Conservation (phyloP, 1,140 invertebrate species). For the Drosophila murphyi region DNA sequence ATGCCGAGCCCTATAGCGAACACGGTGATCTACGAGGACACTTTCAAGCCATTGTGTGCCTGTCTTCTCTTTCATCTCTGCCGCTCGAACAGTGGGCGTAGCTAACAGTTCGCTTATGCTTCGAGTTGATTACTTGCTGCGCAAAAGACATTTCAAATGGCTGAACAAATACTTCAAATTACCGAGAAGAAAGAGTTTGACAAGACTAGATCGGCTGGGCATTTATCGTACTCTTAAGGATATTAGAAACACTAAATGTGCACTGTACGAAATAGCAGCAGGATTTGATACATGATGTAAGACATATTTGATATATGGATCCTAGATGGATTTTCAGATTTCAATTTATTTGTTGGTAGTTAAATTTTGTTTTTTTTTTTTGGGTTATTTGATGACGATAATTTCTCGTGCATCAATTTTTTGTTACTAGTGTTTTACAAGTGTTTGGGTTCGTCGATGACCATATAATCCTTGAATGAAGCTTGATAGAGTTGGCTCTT, state of each 20-base stretch:
- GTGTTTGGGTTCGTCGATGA: too few relatives aligned
- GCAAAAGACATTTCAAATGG: slow-evolving; percentile 33
- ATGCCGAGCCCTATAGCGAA: neutral
- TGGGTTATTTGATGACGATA: too few relatives aligned
- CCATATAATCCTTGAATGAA: too few relatives aligned
- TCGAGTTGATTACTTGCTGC: slow-evolving; percentile 54
- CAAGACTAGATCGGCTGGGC: neutral
- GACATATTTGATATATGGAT: too few relatives aligned
- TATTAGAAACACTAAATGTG: neutral
- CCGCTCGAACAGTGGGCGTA: slow-evolving; percentile 48
- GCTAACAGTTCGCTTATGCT: slow-evolving; percentile 51
- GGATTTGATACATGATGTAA: too few relatives aligned
- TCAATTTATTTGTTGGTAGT: too few relatives aligned
- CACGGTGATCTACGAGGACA: slow-evolving; percentile 73
- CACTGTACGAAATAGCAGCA: too few relatives aligned
- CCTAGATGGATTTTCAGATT: too few relatives aligned
- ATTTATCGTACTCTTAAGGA: neutral
- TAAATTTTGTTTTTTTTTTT: too few relatives aligned
- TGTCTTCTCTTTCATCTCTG: slow-evolving; percentile 56
- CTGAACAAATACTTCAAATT: slow-evolving; percentile 23
- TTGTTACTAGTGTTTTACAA: too few relatives aligned
- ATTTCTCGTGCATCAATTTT: too few relatives aligned
- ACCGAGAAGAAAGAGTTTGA: slow-evolving; percentile 17
- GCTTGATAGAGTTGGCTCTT: too few relatives aligned
- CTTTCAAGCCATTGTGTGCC: slow-evolving; percentile 51